Percentiles rank a stretch among this genome's conserved stretches.
Evolutionary conservation across 2,888 invertebrate species (phyloP).

Genomic region (Polydrusus tereticollis): DNA sequence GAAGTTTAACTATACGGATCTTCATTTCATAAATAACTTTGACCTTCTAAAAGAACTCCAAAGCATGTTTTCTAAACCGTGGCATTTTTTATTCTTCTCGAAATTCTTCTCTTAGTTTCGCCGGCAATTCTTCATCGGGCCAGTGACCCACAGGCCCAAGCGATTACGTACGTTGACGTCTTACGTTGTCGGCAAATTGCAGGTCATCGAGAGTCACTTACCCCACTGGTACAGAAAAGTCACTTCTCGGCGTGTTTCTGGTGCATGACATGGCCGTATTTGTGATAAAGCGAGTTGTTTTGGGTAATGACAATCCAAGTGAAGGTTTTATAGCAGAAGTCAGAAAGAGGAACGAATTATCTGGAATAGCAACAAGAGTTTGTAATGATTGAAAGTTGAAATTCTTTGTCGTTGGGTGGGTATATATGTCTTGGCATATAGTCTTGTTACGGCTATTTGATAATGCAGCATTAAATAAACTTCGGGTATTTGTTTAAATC

Average conservation of each 20-base stretch:
- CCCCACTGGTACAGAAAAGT: conserved; percentile 70
- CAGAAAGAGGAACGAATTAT: too few species aligned
- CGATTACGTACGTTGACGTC: conserved; percentile 47
- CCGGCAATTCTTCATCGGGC: conserved; percentile 33
- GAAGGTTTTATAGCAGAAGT: too few species aligned
- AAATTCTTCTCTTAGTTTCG: conserved; percentile 21
- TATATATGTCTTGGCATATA: too few species aligned
- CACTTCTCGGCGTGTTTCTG: conserved; percentile 36
- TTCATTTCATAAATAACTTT: too few species aligned
- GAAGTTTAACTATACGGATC: too few species aligned
- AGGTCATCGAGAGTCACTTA: conserved; percentile 78
- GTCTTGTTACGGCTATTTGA: too few species aligned
- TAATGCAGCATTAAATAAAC: too few species aligned
- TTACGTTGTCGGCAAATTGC: conserved; percentile 50
- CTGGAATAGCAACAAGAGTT: too few species aligned
- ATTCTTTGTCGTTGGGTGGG: too few species aligned
- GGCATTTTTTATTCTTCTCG: neutral
- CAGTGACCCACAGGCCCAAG: conserved; percentile 47
- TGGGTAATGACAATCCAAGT: neutral
- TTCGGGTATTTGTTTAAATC: too few species aligned
- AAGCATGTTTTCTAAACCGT: neutral
- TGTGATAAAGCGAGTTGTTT: neutral
- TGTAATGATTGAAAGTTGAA: too few species aligned
- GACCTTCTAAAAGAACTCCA: neutral
- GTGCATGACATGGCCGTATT: conserved; percentile 30